Conservation (phyloP, 2,888 invertebrate species). For the Hypsopygia costalis region DNA sequence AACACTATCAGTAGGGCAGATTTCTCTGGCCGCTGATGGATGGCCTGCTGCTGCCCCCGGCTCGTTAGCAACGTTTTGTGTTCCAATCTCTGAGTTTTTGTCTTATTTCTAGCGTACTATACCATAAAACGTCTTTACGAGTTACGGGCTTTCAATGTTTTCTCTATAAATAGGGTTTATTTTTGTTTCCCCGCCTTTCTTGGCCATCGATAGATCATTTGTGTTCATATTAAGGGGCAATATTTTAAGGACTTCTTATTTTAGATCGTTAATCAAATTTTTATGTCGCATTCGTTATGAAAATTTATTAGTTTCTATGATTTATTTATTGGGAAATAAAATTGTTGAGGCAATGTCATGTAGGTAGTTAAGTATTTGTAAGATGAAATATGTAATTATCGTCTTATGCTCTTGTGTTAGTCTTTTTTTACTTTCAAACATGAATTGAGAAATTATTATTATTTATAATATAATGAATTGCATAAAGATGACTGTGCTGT, state of each 20-base stretch:
- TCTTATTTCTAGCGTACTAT: slow-evolving; percentile 17
- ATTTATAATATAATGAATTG: too few species aligned
- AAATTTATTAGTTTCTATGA: neutral
- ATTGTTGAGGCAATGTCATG: too few species aligned
- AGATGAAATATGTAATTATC: too few species aligned
- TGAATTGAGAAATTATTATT: too few species aligned
- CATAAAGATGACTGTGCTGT: too few species aligned
- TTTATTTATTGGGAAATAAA: neutral
- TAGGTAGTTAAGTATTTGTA: too few species aligned
- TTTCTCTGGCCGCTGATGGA: slow-evolving; percentile 43
- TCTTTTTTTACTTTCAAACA: too few species aligned
- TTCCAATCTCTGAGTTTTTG: slow-evolving; percentile 24
- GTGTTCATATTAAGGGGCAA: slow-evolving; percentile 12
- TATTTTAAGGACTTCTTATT: slow-evolving; percentile 16
- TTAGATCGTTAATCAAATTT: slow-evolving; percentile 13
- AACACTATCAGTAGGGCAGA: slow-evolving; percentile 45
- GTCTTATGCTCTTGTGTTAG: too few species aligned
- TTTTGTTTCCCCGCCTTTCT: neutral
- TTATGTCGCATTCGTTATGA: slow-evolving; percentile 1
- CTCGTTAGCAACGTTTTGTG: slow-evolving; percentile 42
- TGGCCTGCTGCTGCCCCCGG: slow-evolving; percentile 31
- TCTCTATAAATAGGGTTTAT: neutral
- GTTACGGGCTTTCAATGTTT: neutral
- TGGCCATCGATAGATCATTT: slow-evolving; percentile 14
- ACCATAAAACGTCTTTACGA: slow-evolving; percentile 9